Percentiles rank a stretch among this genome's conserved stretches.
phyloP scores from a whole-genome alignment of 1,140 invertebrate genomes.

The Apis dorsata region DNA sequence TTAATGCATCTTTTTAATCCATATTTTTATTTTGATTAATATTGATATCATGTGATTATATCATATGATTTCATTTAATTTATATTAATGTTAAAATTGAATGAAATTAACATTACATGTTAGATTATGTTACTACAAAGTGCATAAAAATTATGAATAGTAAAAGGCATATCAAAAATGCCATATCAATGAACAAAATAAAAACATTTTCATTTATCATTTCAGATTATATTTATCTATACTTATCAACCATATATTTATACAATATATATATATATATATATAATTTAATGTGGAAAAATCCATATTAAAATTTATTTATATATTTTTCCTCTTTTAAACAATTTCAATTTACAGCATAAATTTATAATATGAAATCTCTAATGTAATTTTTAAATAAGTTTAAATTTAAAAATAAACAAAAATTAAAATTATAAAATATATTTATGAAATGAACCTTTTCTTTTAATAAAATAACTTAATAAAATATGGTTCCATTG shows the following conservation, averaged over 20 bases:
- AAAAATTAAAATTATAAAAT: neutral
- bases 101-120: neutral
- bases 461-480: too few species aligned
- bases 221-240: neutral
- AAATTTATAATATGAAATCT: neutral
- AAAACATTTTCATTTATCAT: neutral
- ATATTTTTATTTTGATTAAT: too few species aligned
- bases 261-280: too few species aligned
- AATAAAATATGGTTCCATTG: neutral
- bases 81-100: too few species aligned
- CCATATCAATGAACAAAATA: neutral
- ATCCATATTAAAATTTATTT: neutral
- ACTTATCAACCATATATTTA: neutral
- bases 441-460: neutral
- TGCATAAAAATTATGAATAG: neutral
- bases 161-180: neutral
- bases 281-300: neutral
- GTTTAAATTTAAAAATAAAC: neutral
- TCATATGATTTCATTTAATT: too few species aligned
- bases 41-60: too few species aligned
- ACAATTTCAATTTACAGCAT: neutral
- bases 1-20: too few species aligned
- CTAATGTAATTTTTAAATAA: neutral
- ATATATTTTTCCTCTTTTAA: neutral
- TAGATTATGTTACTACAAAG: too few species aligned